A percentile compares a stretch with the other conserved stretches of the same genome.
Evolutionary conservation across 2,113 vertebrate species (phyloP).

Genomic region (Vulpes vulpes): DNA sequence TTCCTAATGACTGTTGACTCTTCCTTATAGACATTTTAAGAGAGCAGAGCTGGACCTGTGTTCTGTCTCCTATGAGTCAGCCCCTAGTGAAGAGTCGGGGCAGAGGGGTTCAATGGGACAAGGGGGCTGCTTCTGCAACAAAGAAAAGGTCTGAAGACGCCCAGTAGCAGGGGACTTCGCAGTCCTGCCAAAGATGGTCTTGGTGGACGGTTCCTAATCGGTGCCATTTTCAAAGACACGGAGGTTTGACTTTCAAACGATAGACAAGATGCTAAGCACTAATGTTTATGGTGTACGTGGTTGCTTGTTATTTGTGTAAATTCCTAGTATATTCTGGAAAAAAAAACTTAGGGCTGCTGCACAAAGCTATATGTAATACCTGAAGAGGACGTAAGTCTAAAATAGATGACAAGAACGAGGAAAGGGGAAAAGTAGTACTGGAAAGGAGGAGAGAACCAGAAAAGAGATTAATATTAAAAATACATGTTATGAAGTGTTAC

Average conservation of each 20-base stretch:
- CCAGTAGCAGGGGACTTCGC: background rate
- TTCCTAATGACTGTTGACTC: background rate
- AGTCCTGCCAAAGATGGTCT: background rate
- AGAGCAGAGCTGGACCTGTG: background rate
- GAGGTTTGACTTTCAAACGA: background rate
- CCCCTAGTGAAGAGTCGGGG: background rate
- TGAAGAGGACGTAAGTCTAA: background rate
- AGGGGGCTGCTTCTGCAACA: background rate
- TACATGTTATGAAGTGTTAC: background rate
- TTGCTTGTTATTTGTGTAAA: background rate
- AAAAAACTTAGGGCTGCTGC: background rate
- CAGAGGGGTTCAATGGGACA: background rate
- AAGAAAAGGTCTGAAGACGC: background rate
- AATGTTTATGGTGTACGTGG: background rate
- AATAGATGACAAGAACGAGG: background rate
- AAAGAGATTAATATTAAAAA: background rate
- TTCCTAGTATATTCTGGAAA: background rate
- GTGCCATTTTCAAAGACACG: background rate
- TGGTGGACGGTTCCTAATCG: background rate
- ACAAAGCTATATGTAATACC: background rate
- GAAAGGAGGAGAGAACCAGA: background rate
- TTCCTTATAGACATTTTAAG: background rate
- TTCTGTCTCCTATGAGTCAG: background rate
- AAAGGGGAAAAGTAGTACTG: background rate
- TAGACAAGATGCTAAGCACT: background rate